Evolutionary conservation across 2,888 invertebrate genomes (phyloP).

Genomic region (Agonopterix alstromeriana): DNA sequence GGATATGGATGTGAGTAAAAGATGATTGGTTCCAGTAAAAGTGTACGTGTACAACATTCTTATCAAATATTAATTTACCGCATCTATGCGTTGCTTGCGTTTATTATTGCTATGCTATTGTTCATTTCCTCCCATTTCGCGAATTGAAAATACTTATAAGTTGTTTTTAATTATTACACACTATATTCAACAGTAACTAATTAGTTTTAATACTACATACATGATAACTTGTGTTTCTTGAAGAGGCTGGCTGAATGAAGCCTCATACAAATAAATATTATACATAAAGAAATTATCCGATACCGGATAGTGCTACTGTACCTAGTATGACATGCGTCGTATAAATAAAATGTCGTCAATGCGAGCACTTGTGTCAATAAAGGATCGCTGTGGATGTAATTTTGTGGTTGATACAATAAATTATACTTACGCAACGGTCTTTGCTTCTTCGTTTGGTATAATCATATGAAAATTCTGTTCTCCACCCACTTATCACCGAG

Average conservation of each 20-base stretch:
- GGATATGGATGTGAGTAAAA: too few species aligned
- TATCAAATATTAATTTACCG: slow-evolving; percentile 8
- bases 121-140: too few species aligned
- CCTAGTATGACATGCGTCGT: neutral
- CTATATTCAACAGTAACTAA: too few species aligned
- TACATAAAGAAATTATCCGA: neutral
- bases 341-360: slow-evolving; percentile 4
- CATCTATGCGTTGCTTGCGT: slow-evolving; percentile 1
- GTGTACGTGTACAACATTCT: slow-evolving; percentile 1
- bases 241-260: too few species aligned
- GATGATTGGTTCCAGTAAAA: too few species aligned
- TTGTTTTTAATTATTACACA: too few species aligned
- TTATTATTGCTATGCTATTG: neutral
- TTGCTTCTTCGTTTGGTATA: neutral
- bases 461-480: too few species aligned
- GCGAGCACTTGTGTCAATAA: slow-evolving; percentile 37
- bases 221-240: too few species aligned
- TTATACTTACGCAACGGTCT: neutral
- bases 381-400: slow-evolving; percentile 5
- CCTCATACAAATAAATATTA: neutral
- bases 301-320: neutral
- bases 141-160: too few species aligned
- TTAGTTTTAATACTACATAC: too few species aligned
- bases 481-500: too few species aligned
- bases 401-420: slow-evolving; percentile 3